Percentiles rank a stretch among this genome's conserved stretches.
Evolutionary conservation across 2,797 vertebrate genomes (phyloP).

Genomic region (Moxostoma hubbsi): DNA sequence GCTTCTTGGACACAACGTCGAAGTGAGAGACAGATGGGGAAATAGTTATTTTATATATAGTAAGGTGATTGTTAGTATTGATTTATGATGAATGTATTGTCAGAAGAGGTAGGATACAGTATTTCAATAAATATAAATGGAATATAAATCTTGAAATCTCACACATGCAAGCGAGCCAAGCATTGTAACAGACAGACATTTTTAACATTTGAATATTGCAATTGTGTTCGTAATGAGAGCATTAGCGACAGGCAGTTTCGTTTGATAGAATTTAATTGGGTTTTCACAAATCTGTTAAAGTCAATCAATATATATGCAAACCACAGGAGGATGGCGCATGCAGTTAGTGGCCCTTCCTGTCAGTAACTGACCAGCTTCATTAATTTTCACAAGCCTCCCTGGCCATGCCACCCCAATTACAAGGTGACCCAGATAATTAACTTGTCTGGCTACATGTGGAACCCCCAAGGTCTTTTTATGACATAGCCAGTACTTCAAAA

Average conservation of each 20-base stretch:
- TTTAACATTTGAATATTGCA: not conserved
- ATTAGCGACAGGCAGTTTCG: not conserved
- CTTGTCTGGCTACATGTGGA: slow-evolving; percentile 27
- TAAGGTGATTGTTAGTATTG: too few relatives aligned
- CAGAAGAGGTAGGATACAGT: too few relatives aligned
- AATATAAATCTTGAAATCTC: not conserved
- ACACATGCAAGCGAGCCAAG: not conserved
- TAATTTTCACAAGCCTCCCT: slow-evolving; percentile 38
- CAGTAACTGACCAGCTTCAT: slow-evolving; percentile 39
- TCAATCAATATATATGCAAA: not conserved
- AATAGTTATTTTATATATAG: too few relatives aligned
- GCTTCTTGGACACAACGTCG: too few relatives aligned
- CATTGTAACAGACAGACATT: not conserved
- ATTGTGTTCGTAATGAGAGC: not conserved
- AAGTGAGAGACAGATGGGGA: too few relatives aligned
- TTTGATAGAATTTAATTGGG: not conserved
- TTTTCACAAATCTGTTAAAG: slow-evolving; percentile 25
- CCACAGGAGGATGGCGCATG: slow-evolving; percentile 27
- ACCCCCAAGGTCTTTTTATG: slow-evolving; percentile 40
- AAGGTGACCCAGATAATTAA: slow-evolving; percentile 59
- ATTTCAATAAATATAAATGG: too few relatives aligned
- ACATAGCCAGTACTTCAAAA: slow-evolving; percentile 12
- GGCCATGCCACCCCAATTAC: slow-evolving; percentile 42
- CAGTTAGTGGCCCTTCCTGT: slow-evolving; percentile 28
- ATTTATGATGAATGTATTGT: too few relatives aligned